Evolutionary conservation across 92 coral and sea anemone genomes (phyloP).

Genomic region (Heliopora coerulea): DNA sequence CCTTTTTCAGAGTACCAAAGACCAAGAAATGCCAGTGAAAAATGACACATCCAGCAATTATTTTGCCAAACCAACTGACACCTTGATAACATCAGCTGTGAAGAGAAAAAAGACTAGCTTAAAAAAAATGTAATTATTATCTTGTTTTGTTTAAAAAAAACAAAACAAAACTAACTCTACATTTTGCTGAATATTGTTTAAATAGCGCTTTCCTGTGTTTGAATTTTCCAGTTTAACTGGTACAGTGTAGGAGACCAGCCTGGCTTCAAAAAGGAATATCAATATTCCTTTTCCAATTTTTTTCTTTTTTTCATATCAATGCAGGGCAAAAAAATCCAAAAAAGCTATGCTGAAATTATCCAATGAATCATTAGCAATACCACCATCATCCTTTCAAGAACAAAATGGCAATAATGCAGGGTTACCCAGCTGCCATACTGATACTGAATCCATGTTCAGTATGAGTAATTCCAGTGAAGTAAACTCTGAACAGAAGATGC

Average conservation of each 20-base stretch:
- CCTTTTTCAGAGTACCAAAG: constrained; percentile 15
- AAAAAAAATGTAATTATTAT: constrained; percentile 58
- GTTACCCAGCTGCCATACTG: background rate
- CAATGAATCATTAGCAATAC: background rate
- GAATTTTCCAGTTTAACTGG: too few species aligned
- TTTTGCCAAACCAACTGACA: constrained; percentile 49
- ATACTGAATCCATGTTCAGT: background rate
- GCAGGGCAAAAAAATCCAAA: constrained; percentile 39
- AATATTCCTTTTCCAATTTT: too few species aligned
- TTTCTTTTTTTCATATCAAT: too few species aligned
- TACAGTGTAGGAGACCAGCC: too few species aligned
- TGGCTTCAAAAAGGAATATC: too few species aligned
- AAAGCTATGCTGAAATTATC: constrained; percentile 5
- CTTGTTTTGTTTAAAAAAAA: background rate
- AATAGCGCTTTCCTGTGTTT: too few species aligned
- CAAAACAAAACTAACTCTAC: too few species aligned
- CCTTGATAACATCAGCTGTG: constrained; percentile 57
- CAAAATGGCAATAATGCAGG: background rate
- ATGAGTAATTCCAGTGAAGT: background rate
- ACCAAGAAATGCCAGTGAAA: background rate
- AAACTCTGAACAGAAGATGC: background rate
- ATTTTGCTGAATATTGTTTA: too few species aligned
- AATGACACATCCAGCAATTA: constrained; percentile 59
- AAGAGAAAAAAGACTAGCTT: constrained; percentile 70
- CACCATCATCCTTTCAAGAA: background rate